Base-by-base conservation (phyloP, 2,888 invertebrate species). In the Cheilosia vernalis region DNA sequence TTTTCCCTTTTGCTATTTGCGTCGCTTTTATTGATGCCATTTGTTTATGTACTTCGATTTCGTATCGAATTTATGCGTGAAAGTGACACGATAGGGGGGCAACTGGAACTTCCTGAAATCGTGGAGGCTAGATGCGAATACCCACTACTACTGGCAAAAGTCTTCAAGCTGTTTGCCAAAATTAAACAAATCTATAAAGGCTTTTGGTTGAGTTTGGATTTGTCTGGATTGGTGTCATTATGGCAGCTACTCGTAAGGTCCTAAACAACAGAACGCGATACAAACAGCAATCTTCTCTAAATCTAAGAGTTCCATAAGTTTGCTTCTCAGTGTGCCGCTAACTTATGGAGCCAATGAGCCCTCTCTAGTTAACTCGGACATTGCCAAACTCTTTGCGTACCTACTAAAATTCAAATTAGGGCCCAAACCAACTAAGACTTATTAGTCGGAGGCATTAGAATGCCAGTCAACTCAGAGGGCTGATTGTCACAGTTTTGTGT, bases 41-140 rank as follows among this genome's bases (percentile, higher is more conserved):
- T 85, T 85, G 81, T 85, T 85, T 85, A 81, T 85, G 53, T 81
- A 85, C 76, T 77, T 85, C 76, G 85, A 85, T 81, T 76, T 79
- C 27, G 60, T 79, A 70, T 84, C 70, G 79, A 47, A 79, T 70
- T 77, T 76, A 67, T 67, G 76, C 80, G 66, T 76, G 80, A 77
- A 85, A 80, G 61, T 85, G 55, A 17, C 58, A 67, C 30, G 55
- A 40, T 4, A 53, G 58, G 30, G 21, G 37, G 13, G 37, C 30
- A 37, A 13, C 37, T 13, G 9, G 19, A 17, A 47, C 4, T 47
- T 9, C 5, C 47, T 9, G 7, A 5, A 17, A 17, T 7, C 9
- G 9, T 7, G 4, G 19, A 44, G 47, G 17, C 19, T 44, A 4
- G 13, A 10, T 4, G 10, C 30, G 3, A 3, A 2, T 33, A 10